Evolutionary conservation across 2,888 invertebrate species (phyloP), one percentile per base, ranked within the genome.

Genomic region (Plemyria rubiginata): DNA sequence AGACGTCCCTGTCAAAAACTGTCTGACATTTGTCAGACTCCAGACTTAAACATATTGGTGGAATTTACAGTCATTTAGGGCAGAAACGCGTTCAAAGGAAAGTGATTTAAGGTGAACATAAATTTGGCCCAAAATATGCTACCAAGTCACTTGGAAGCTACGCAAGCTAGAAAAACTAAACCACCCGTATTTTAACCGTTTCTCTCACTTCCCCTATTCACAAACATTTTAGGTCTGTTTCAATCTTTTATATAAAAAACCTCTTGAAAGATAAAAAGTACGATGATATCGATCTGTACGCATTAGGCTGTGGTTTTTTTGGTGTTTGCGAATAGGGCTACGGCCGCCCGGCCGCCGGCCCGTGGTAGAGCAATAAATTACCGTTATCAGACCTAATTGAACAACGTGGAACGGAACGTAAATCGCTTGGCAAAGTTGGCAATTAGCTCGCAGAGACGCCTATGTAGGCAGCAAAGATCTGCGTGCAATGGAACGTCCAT

Each of bases 331-430:
- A 57, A 50, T 50, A 58, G 4, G 29, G 45, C 22, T 9, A 12
- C 43, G n/a, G 9, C 50, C 45, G 49, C 57, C 70, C 67, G 72
- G 54, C 43, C 9, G 9, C 50, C 45, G 49, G 59, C 70, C 67
- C 72, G 54, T 70, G 72, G 71, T 71, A 70, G 70, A 72, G 79
- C 78, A 72, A 85, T 89, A 86, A 87, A 88, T 88, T 85, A 77
- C 78, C 82, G 83, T 86, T 88, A 87, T 87, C 86, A 80, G 76
- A 68, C 77, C 75, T 87, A 86, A 89, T 87, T 84, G 82, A 60
- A 60, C 80, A 76, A 71, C 57, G 76, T 74, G 79, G 80, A 85
- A 81, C 77, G 79, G 81, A 82, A 85, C 81, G 82, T 75, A 80
- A 80, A 82, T 80, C 56, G 59, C 53, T 78, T 71, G 76, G 79